Evolutionary conservation across 2,888 invertebrate genomes (phyloP), one percentile per base, ranked within the genome.

Genomic region (Ennomos fuscantarius): DNA sequence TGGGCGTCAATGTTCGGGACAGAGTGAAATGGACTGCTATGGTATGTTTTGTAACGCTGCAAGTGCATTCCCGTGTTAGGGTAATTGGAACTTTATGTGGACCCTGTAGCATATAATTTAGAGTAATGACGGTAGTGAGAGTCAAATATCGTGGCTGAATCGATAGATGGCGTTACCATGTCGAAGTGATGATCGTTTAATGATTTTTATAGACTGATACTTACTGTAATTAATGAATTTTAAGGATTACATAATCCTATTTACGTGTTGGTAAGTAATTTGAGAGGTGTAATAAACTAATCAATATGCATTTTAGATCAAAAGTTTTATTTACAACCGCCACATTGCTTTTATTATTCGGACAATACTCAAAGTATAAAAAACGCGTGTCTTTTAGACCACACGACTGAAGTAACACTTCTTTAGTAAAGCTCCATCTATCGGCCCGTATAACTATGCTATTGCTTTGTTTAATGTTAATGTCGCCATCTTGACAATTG

Each of bases 121-220:
- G 63, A 62, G 55, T 65, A 64, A 63, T 63, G 62, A 56, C 48
- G 45, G 56, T 34, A 33, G 39, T 12, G 45, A 52, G 55, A 57
- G 41, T 15, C 45, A 54, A 50, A 41, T 55, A 53, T 48, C 52
- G 24, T 39, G 24, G 33, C 39, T 34, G 32, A 39, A 46, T 55
- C 73, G 68, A 67, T 82, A 88, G 88, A 87, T 88, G 88, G 87
- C 86, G 84, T 63, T 83, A 74, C 74, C 70, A 68, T 78, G 73
- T 74, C 73, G 69, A 47, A 47, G 33, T 46, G 24, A 6, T 24
- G 24, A 33, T 42, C 34, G 36, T 33, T 51, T 62, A 55, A 48
- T 58, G 52, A 64, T 66, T 64, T 58, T 58, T 53, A 42, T 41
- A 10, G 32, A 33, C n/a, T 33, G 35, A 42, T 47, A 54, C 11